Conservation (phyloP, 2,797 vertebrate species). For the Amblyopsis hoosieri region DNA sequence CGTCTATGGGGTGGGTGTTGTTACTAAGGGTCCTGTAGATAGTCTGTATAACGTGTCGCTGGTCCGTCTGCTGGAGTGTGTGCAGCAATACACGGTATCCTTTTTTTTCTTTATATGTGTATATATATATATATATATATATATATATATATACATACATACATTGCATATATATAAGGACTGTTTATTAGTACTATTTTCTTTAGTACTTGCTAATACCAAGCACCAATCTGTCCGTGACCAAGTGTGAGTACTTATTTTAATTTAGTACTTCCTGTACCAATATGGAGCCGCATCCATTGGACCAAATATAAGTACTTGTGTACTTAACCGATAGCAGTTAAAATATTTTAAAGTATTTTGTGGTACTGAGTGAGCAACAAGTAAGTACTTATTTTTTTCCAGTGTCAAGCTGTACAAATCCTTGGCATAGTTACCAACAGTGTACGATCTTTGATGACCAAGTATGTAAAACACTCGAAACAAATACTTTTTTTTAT, state of each 20-base stretch:
- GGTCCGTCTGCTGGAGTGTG: constrained; percentile 54
- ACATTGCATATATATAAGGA: neutral
- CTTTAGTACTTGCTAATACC: constrained; percentile 7
- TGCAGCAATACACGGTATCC: constrained; percentile 14
- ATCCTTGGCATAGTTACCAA: too few species aligned
- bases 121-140: too few species aligned
- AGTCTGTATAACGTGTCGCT: constrained; percentile 51
- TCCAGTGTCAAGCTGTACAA: too few species aligned
- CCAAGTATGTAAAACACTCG: neutral
- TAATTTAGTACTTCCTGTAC: constrained; percentile 7
- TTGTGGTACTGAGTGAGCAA: neutral
- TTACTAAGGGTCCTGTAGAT: constrained; percentile 49
- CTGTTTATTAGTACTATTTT: constrained; percentile 5
- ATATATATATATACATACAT: too few species aligned
- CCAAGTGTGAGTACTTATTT: constrained; percentile 30
- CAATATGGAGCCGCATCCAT: constrained; percentile 1
- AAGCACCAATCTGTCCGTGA: constrained; percentile 52
- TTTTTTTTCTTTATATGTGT: neutral
- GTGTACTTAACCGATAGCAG: constrained; percentile 7
- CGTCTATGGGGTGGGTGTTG: constrained; percentile 40
- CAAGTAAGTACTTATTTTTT: constrained; percentile 22
- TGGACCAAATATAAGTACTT: constrained; percentile 22
- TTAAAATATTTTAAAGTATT: neutral
- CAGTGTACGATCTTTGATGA: too few species aligned
- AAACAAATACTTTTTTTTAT: neutral